Evolutionary conservation across 2,113 vertebrate genomes (phyloP).

Genomic region (Centropristis striata): DNA sequence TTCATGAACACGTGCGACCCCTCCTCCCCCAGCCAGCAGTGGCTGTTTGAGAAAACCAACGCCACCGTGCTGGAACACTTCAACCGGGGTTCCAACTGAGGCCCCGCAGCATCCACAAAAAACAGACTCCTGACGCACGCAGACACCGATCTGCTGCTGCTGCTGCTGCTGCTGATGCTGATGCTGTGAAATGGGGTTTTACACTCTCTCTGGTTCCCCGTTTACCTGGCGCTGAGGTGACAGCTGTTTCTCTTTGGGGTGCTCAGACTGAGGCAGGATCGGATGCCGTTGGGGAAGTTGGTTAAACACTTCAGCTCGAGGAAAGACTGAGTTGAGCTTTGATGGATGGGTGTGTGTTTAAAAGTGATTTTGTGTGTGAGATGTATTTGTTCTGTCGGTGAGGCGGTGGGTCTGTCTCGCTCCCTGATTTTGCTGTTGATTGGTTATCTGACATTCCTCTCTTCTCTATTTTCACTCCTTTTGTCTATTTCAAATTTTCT

Average conservation of each 20-base stretch:
- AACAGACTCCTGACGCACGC: neutral
- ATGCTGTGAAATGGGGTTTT: slow-evolving; percentile 10
- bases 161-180: slow-evolving; percentile 11
- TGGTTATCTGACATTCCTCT: neutral
- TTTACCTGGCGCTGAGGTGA: slow-evolving; percentile 16
- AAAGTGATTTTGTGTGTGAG: slow-evolving; percentile 3
- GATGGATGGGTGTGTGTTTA: slow-evolving; percentile 27
- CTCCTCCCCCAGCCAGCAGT: slow-evolving; percentile 68
- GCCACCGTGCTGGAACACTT: slow-evolving; percentile 78
- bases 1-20: slow-evolving; percentile 78
- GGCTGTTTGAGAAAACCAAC: slow-evolving; percentile 79
- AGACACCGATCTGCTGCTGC: slow-evolving; percentile 21
- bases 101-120: neutral
- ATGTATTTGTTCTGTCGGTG: neutral
- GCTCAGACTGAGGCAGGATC: slow-evolving; percentile 24
- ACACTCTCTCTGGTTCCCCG: neutral
- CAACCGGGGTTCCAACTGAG: slow-evolving; percentile 59
- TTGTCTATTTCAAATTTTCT: neutral
- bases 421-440: slow-evolving; percentile 30
- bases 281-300: neutral
- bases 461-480: neutral
- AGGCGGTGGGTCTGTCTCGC: slow-evolving; percentile 14
- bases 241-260: slow-evolving; percentile 34
- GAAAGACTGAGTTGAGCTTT: neutral
- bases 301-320: slow-evolving; percentile 12